Evolutionary conservation across 1,140 invertebrate genomes (phyloP).

Genomic region (Heterodera carotae): DNA sequence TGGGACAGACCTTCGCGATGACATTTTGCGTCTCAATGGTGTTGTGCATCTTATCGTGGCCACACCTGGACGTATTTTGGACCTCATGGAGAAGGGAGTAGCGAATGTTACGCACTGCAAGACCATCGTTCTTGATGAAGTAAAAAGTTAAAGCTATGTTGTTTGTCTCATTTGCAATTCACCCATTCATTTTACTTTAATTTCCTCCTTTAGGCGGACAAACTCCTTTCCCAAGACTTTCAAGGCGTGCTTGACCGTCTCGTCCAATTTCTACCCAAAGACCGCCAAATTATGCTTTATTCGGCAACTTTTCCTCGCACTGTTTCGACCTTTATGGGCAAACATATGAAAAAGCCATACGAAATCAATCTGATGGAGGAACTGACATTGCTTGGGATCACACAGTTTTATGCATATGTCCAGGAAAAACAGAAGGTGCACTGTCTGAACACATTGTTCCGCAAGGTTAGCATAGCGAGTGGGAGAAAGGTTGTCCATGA

Average conservation of each 20-base stretch:
- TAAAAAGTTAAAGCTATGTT: background rate
- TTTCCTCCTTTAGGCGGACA: conserved; percentile 94
- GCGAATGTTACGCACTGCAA: conserved; percentile 86
- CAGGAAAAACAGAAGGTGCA: conserved; percentile 99
- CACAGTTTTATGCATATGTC: conserved; percentile 99
- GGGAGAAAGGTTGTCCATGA: no score
- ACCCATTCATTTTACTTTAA: background rate
- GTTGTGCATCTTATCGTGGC: conserved; percentile 99
- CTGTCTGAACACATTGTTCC: conserved; percentile 98
- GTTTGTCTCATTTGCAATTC: background rate
- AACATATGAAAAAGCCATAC: conserved; percentile 91
- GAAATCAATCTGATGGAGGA: conserved; percentile 99
- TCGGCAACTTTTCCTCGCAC: conserved; percentile 98
- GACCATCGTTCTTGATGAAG: conserved; percentile 93
- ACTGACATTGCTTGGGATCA: conserved; percentile 96
- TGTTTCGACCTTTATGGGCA: conserved; percentile 98
- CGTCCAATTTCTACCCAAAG: conserved; percentile 86
- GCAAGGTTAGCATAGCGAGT: conserved; percentile 75
- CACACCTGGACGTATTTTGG: conserved; percentile 96
- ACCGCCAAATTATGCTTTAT: conserved; percentile 95
- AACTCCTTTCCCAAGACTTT: conserved; percentile 96
- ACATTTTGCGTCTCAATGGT: conserved; percentile 99
- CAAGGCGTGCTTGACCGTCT: conserved; percentile 95
- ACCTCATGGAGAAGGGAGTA: conserved; percentile 98
- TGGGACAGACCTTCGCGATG: conserved; percentile 95